Percentiles rank a stretch among this genome's conserved stretches.
These are phyloP conservation scores for Parapristionchus giblindavisi DNA, from an alignment of 2,888 invertebrate genomes.

Conservation along the genomic window DNA sequence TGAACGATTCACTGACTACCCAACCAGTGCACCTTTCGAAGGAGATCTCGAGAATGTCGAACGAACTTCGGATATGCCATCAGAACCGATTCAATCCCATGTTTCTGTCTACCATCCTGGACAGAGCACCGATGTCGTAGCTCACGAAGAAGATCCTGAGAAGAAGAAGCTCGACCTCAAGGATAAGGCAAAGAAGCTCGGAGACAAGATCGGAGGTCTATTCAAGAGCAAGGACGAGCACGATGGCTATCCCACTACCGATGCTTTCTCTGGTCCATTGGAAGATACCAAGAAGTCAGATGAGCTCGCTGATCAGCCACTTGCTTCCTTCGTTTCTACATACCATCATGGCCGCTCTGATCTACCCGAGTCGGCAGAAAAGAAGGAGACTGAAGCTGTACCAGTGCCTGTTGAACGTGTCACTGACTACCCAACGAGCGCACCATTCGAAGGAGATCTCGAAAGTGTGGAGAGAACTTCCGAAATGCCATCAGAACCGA, in stretches of 20 bases:
- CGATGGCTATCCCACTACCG: neutral
- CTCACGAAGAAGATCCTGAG: neutral
- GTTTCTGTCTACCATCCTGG: neutral
- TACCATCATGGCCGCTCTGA: neutral
- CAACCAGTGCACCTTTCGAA: neutral
- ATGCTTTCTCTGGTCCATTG: neutral
- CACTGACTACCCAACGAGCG: neutral
- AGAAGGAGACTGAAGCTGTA: neutral
- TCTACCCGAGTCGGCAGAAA: neutral
- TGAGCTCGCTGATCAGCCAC: neutral
- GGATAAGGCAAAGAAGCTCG: constrained; percentile 1
- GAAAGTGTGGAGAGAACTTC: neutral
- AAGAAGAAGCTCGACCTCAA: constrained; percentile 16
- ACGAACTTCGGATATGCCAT: neutral
- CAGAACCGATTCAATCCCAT: neutral
- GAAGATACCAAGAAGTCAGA: neutral
- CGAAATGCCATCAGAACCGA: neutral
- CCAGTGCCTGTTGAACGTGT: neutral
- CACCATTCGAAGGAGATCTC: neutral
- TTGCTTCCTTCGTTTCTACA: neutral
- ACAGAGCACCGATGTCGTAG: too few relatives aligned
- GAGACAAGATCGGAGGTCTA: constrained; percentile 12
- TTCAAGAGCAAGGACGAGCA: constrained; percentile 5
- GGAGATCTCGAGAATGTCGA: neutral
- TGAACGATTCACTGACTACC: neutral